These are phyloP conservation scores for Caenorhabditis zanzibari DNA, from an alignment of 2,888 invertebrate species.

Conservation along the genomic window DNA sequence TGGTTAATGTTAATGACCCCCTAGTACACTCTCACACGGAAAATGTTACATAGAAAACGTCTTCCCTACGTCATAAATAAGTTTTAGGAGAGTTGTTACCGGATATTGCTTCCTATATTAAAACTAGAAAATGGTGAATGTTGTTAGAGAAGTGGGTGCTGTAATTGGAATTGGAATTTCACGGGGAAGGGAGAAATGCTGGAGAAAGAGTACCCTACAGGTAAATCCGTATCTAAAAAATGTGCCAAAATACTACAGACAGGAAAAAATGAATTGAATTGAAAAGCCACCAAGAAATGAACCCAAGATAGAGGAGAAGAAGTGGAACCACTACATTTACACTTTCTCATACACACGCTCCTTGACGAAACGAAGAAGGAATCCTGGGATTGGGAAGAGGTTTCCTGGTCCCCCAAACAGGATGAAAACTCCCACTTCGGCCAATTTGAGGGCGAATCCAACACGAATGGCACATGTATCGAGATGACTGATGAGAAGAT, in stretches of 20 bases:
- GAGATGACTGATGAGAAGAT: constrained; percentile 14
- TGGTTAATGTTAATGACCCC: constrained; percentile 22
- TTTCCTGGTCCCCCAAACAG: constrained; percentile 49
- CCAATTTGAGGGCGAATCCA: constrained; percentile 18
- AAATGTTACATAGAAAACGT: background rate
- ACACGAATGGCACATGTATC: background rate
- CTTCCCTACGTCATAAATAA: constrained; percentile 11
- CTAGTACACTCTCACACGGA: background rate
- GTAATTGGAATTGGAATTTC: no score
- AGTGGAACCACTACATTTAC: background rate
- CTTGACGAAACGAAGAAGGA: constrained; percentile 9
- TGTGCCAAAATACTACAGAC: background rate
- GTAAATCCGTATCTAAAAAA: no score
- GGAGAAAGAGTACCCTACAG: no score
- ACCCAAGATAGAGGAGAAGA: background rate
- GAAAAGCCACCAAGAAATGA: no score
- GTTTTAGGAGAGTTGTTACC: background rate
- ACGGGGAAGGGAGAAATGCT: no score
- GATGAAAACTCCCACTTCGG: constrained; percentile 26
- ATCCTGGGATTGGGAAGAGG: constrained; percentile 37
- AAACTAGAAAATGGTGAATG: background rate
- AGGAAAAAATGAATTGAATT: no score
- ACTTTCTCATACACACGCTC: constrained; percentile 18
- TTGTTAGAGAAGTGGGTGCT: no score
- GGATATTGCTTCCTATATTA: background rate